Conservation (phyloP, 2,113 vertebrate genomes). For the Micronycteris hirsuta region DNA sequence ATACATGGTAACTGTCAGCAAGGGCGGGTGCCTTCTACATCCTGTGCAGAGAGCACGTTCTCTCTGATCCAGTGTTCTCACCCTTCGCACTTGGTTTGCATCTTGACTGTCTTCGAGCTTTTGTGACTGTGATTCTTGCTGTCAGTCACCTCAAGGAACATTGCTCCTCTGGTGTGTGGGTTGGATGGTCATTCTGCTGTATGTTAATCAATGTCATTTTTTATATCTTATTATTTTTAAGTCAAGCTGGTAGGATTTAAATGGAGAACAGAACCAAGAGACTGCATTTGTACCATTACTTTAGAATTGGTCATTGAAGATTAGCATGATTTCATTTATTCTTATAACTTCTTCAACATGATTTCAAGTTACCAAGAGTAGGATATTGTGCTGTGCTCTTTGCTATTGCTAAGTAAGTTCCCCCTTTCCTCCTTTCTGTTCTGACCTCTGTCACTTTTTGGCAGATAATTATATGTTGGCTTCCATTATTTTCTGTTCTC, state of each 20-base stretch:
- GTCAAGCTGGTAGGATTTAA: neutral
- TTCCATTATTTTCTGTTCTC: conserved; percentile 13
- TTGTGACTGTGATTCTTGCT: neutral
- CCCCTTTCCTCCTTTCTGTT: neutral
- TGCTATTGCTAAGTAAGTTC: neutral
- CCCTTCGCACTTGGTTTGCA: neutral
- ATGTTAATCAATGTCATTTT: neutral
- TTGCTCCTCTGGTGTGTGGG: neutral
- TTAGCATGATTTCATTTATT: neutral
- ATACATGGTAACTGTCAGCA: neutral
- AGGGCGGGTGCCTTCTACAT: neutral
- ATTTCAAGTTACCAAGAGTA: neutral
- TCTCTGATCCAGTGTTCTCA: neutral
- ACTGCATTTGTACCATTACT: neutral
- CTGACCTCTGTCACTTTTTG: neutral
- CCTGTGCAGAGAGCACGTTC: neutral
- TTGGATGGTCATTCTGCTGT: neutral
- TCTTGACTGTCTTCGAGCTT: too few relatives aligned
- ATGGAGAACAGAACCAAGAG: neutral
- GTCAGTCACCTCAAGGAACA: neutral
- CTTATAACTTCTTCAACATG: neutral
- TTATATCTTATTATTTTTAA: neutral
- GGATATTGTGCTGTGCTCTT: neutral
- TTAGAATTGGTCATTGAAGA: neutral
- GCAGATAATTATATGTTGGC: neutral